Conservation (phyloP, 1,140 invertebrate species). For the Anadara kagoshimensis region DNA sequence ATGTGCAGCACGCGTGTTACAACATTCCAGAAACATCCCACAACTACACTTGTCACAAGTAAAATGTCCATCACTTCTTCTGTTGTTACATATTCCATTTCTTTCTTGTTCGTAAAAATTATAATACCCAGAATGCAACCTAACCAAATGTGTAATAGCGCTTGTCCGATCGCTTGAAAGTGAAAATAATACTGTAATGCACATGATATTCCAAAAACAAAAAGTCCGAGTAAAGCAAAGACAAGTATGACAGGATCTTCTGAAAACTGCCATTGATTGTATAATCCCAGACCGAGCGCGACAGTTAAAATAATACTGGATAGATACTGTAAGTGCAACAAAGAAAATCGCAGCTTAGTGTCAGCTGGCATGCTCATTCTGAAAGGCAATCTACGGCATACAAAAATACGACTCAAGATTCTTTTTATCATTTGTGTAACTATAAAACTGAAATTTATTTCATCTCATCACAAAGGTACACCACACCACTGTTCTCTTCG, state of each 20-base stretch:
- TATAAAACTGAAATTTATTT: too few species aligned
- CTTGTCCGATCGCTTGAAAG: constrained; percentile 50
- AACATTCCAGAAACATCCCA: constrained; percentile 62
- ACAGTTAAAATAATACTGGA: constrained; percentile 59
- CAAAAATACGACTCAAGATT: too few species aligned
- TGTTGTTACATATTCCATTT: constrained; percentile 52
- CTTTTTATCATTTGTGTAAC: too few species aligned
- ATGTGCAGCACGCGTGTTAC: constrained; percentile 54
- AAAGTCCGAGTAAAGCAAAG: constrained; percentile 59
- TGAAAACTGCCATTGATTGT: constrained; percentile 63
- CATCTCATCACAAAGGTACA: too few species aligned
- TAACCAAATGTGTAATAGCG: constrained; percentile 66
- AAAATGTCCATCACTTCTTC: constrained; percentile 65
- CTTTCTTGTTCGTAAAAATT: constrained; percentile 56
- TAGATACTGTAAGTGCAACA: constrained; percentile 54
- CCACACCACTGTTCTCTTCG: too few species aligned
- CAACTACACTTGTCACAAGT: constrained; percentile 59
- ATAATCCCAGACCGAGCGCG: constrained; percentile 66
- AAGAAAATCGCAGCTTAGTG: background rate
- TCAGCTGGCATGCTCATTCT: too few species aligned
- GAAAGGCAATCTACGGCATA: too few species aligned
- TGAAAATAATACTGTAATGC: constrained; percentile 66
- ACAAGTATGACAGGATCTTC: constrained; percentile 56
- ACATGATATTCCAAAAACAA: constrained; percentile 64
- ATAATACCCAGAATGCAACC: constrained; percentile 68